Evolutionary conservation across 2,888 invertebrate species (phyloP), one percentile per base, ranked within the genome.

Genomic region (Andrena flavipes): DNA sequence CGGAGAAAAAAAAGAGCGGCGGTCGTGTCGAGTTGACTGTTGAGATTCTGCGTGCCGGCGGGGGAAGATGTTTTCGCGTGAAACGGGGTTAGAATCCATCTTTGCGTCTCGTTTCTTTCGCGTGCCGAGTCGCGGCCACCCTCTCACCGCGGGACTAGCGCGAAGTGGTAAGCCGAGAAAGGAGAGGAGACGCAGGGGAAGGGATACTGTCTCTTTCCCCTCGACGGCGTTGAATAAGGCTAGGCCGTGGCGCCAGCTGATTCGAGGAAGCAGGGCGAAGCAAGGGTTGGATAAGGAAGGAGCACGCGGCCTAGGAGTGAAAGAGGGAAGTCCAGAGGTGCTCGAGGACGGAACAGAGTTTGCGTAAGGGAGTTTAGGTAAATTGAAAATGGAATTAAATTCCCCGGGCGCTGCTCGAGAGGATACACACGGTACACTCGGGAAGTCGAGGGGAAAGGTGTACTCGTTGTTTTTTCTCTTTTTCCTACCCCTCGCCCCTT

Each of bases 301-400:
- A 30, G 33, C 51, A 16, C 30, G 42, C 48, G 26, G 59, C 26
- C 10, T 23, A 65, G 65, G 63, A 68, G 67, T 29, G 63, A 74
- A 72, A 74, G 71, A 35, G 65, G 83, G 77, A 77, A 79, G 81
- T 82, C 79, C 71, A 48, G 80, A 76, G 76, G 82, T 76, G 84
- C 81, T 90, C 73, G 80, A 85, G 80, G 83, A 85, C 75, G 82
- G 84, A 86, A 80, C 79, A 74, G 84, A 84, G 87, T 89, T 87
- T 86, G 86, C 87, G 83, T 90, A 87, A 91, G 88, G 88, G 86
- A 90, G 89, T 91, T 91, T 89, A 90, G 87, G 89, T 89, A 91
- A 91, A 91, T 91, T 91, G 91, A 91, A 91, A 90, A 91, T 91
- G 89, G 91, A 90, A 91, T 91, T 91, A 90, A 91, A 91, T 91